Percentiles rank a stretch among this genome's conserved stretches.
These are phyloP conservation scores for Agrilus mali DNA, from an alignment of 2,888 invertebrate genomes.

Conservation along the genomic window DNA sequence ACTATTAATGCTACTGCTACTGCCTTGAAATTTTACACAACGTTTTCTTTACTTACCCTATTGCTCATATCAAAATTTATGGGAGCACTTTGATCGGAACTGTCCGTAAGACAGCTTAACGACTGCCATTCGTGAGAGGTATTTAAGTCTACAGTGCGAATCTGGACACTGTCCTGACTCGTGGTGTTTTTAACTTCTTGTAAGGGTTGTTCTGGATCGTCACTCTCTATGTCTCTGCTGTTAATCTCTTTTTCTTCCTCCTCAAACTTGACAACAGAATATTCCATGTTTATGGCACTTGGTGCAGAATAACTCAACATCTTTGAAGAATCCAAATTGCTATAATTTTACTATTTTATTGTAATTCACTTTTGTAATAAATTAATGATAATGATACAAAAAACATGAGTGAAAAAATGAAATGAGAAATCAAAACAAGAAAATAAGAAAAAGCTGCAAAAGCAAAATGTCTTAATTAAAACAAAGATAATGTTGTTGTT, in stretches of 20 bases:
- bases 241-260: conserved; percentile 34
- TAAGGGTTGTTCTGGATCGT: conserved; percentile 25
- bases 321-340: conserved; percentile 57
- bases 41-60: conserved; percentile 43
- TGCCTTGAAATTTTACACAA: too few relatives aligned
- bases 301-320: conserved; percentile 77
- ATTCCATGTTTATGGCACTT: conserved; percentile 69
- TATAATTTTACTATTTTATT: conserved; percentile 18
- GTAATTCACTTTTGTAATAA: neutral
- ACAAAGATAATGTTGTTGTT: too few relatives aligned
- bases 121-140: conserved; percentile 61
- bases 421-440: too few relatives aligned
- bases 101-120: conserved; percentile 74
- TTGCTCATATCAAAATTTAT: conserved; percentile 89
- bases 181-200: conserved; percentile 25
- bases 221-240: conserved; percentile 10
- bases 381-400: too few relatives aligned
- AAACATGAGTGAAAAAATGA: too few relatives aligned
- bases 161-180: conserved; percentile 36
- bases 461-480: too few relatives aligned
- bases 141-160: conserved; percentile 31
- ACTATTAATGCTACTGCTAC: too few relatives aligned
- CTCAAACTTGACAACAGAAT: conserved; percentile 57
- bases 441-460: too few relatives aligned
- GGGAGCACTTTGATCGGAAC: conserved; percentile 83